Percentiles rank a stretch among this genome's conserved stretches.
Conservation (phyloP, 30 jellyfish, hydroid and myxozoan species). For the Cassiopea andromeda region DNA sequence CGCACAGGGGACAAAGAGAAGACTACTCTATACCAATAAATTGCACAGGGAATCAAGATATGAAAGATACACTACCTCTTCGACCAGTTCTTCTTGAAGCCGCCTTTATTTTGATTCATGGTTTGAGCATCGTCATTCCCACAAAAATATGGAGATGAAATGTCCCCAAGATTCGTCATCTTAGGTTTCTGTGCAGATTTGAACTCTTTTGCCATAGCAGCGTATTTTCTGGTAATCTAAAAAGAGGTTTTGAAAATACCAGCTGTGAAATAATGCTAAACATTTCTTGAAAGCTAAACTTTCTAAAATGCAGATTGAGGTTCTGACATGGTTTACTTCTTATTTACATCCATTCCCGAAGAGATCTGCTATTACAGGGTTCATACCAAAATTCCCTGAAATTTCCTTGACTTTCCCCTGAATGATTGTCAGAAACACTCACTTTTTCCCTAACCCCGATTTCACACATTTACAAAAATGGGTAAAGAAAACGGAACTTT, state of each 20-base stretch:
- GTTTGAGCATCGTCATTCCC: neutral
- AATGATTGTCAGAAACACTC: too few relatives aligned
- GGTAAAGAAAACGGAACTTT: too few relatives aligned
- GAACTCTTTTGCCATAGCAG: constrained; percentile 11
- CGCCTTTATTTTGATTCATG: neutral
- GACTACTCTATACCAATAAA: too few relatives aligned
- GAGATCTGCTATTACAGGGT: too few relatives aligned
- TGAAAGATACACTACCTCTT: neutral
- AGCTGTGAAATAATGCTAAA: neutral
- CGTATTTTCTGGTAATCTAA: constrained; percentile 33
- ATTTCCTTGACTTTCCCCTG: too few relatives aligned
- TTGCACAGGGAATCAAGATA: neutral
- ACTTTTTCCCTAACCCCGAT: too few relatives aligned
- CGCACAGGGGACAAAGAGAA: too few relatives aligned
- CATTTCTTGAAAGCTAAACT: neutral
- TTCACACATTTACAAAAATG: too few relatives aligned
- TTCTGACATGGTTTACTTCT: too few relatives aligned
- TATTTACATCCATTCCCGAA: too few relatives aligned
- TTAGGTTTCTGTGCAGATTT: constrained; percentile 3
- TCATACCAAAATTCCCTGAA: too few relatives aligned
- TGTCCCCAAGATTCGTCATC: constrained; percentile 56
- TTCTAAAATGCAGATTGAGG: neutral
- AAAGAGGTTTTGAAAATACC: neutral
- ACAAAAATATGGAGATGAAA: constrained; percentile 55
- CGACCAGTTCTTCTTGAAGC: constrained; percentile 8